phyloP scores from a whole-genome alignment of 2,888 invertebrate species.

The Gerris lacustris region DNA sequence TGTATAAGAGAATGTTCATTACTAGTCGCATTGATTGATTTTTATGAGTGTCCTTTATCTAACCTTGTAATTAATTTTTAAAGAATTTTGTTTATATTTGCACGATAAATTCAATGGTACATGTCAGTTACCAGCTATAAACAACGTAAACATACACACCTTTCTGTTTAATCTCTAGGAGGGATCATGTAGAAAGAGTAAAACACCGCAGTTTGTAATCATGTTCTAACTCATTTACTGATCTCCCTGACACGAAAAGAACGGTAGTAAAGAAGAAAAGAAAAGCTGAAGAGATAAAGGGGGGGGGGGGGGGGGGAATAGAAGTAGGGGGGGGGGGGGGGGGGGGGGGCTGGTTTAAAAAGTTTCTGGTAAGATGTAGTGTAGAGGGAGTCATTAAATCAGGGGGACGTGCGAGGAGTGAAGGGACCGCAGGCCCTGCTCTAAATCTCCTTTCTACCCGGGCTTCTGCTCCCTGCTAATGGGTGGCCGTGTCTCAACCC shows the following conservation, averaged over 20 bases:
- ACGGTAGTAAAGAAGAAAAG: not conserved
- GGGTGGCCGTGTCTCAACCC: conserved; percentile 5
- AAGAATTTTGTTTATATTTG: too few relatives aligned
- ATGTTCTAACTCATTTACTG: not conserved
- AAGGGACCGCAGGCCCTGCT: not conserved
- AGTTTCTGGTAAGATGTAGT: conserved; percentile 1
- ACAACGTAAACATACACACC: too few relatives aligned
- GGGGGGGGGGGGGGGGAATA: not conserved
- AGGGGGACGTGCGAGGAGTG: conserved; percentile 3
- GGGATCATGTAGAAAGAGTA: too few relatives aligned
- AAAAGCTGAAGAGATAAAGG: conserved; percentile 1
- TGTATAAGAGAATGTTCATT: too few relatives aligned
- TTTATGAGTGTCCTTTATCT: too few relatives aligned
- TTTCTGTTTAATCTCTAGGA: too few relatives aligned
- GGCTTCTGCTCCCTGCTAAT: conserved; percentile 3
- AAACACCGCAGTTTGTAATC: too few relatives aligned
- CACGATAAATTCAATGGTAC: too few relatives aligned
- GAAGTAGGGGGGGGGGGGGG: not conserved
- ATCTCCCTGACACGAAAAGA: not conserved
- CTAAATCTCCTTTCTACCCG: not conserved
- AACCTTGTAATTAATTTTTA: too few relatives aligned
- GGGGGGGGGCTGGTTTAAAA: not conserved
- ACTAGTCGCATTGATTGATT: too few relatives aligned
- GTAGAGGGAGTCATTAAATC: conserved; percentile 5
- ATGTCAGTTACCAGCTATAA: too few relatives aligned